phyloP scores from a whole-genome alignment of 2,888 invertebrate species.

The Pachydiplax longipennis region DNA sequence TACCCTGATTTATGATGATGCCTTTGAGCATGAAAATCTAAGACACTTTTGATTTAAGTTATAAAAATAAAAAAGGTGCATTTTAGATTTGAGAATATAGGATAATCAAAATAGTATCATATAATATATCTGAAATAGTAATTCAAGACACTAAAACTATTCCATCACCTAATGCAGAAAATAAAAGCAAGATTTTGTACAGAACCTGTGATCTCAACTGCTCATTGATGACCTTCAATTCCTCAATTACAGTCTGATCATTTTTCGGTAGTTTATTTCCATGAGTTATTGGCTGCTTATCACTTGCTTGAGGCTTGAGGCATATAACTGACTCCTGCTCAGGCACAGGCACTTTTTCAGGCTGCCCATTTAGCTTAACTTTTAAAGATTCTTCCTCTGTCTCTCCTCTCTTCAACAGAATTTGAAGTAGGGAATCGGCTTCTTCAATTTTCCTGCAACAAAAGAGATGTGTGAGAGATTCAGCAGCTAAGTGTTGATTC shows the following conservation, averaged over 20 bases:
- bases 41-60: no score
- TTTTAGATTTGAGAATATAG: no score
- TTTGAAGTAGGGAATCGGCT: slow-evolving; percentile 67
- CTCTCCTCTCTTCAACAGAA: neutral
- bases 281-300: neutral
- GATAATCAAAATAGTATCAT: no score
- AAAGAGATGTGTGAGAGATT: no score
- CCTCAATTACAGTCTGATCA: slow-evolving; percentile 70
- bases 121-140: no score
- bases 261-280: slow-evolving; percentile 68
- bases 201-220: slow-evolving; percentile 55
- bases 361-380: neutral
- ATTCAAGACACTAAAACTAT: no score
- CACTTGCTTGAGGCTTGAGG: slow-evolving; percentile 4
- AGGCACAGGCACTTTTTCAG: slow-evolving; percentile 43
- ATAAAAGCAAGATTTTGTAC: neutral
- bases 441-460: slow-evolving; percentile 67
- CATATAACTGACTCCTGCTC: slow-evolving; percentile 55
- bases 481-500: neutral
- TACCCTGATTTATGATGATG: no score
- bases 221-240: slow-evolving; percentile 70
- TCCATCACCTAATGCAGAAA: no score
- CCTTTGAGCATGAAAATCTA: no score
- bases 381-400: neutral
- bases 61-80: no score